Percentiles rank a stretch among this genome's conserved stretches.
Evolutionary conservation across 2,797 vertebrate species (phyloP).

Genomic region (Cossypha polioptera): DNA sequence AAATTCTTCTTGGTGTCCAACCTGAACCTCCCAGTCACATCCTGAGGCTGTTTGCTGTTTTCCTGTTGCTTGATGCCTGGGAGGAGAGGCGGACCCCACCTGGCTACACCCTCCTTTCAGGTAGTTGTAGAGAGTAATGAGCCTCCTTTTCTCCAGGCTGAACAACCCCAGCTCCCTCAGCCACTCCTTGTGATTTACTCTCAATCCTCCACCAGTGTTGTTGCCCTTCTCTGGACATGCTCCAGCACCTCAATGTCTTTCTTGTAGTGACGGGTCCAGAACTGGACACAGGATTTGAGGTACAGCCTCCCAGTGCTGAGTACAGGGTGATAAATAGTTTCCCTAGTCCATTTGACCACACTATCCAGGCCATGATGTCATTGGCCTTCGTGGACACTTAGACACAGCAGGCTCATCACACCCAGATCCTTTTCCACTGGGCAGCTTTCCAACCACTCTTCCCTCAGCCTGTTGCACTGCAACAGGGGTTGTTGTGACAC

Average conservation of each 20-base stretch:
- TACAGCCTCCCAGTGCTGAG: not conserved
- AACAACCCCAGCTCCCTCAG: not conserved
- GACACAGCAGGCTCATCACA: not conserved
- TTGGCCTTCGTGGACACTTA: not conserved
- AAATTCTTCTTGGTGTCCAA: not conserved
- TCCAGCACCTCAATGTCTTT: not conserved
- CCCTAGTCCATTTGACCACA: not conserved
- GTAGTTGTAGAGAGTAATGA: not conserved
- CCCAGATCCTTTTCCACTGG: not conserved
- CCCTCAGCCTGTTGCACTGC: not conserved
- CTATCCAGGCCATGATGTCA: not conserved
- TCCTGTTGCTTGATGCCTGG: too few species aligned
- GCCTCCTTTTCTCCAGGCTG: not conserved
- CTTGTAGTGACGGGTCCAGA: not conserved
- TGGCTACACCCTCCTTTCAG: not conserved
- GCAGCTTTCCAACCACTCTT: not conserved
- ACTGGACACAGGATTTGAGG: not conserved
- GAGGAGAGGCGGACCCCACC: not conserved
- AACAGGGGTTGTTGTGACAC: not conserved
- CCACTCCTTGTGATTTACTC: not conserved
- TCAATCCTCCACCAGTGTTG: not conserved
- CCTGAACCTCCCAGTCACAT: fast-evolving
- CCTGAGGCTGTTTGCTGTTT: not conserved
- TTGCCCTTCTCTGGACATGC: not conserved
- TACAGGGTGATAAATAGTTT: not conserved